Percentiles rank a stretch among this genome's conserved stretches.
Evolutionary conservation across 2,113 vertebrate species (phyloP).

Genomic region (Callaeas wilsoni): DNA sequence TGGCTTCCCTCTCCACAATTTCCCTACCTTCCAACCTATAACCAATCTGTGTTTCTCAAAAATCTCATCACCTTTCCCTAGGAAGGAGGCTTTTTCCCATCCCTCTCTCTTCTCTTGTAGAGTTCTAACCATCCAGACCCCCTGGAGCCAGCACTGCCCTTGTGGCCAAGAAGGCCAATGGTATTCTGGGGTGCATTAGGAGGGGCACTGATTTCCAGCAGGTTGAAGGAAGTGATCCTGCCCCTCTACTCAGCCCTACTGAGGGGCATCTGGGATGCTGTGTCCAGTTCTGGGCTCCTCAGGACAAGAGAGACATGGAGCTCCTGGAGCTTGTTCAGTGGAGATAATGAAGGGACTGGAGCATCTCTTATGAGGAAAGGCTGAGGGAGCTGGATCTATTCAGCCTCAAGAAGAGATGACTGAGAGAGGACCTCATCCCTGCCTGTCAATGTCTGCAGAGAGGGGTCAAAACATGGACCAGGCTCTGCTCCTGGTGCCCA

Average conservation of each 20-base stretch:
- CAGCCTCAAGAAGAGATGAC: fast-evolving
- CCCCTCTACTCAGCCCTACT: neutral
- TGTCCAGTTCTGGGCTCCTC: neutral
- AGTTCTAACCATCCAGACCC: neutral
- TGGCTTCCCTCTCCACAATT: neutral
- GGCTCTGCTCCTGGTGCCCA: neutral
- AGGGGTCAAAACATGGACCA: neutral
- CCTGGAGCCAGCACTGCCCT: neutral
- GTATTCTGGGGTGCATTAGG: neutral
- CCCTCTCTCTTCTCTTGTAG: neutral
- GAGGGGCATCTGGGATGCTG: neutral
- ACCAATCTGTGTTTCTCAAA: neutral
- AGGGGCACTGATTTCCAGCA: neutral
- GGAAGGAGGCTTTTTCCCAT: neutral
- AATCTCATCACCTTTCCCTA: neutral
- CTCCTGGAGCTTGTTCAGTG: neutral
- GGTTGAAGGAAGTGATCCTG: neutral
- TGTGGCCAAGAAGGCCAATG: neutral
- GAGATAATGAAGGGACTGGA: neutral
- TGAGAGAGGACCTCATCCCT: neutral
- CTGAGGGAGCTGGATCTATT: neutral
- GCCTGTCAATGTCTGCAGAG: neutral
- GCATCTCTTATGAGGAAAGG: neutral
- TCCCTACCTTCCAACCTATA: neutral
- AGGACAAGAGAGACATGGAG: neutral